Percentiles rank a stretch among this genome's conserved stretches.
Evolutionary conservation across 2,888 invertebrate species (phyloP).

Genomic region (Trachelus tabidus): DNA sequence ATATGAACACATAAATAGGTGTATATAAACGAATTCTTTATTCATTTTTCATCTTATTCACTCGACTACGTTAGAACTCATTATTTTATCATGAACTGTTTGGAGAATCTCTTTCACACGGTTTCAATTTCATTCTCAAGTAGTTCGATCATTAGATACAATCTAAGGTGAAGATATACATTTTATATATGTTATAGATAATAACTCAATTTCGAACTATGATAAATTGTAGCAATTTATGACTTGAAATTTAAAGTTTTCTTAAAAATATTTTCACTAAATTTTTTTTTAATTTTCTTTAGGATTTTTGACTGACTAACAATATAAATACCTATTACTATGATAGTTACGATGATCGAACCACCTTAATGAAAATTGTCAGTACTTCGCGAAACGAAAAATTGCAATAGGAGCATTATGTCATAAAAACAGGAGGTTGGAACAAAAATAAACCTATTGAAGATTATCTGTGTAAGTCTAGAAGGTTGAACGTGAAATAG

Average conservation of each 20-base stretch:
- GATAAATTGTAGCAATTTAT: no score
- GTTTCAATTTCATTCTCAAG: not conserved
- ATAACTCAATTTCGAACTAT: no score
- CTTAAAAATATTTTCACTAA: no score
- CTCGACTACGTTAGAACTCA: no score
- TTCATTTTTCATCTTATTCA: no score
- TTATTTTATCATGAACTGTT: no score
- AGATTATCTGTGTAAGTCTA: conserved; percentile 7
- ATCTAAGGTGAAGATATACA: no score
- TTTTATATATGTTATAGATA: no score
- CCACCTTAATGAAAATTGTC: not conserved
- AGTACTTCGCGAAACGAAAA: not conserved
- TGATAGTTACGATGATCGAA: not conserved
- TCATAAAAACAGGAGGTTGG: no score
- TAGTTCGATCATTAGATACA: no score
- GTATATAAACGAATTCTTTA: not conserved
- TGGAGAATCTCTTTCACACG: not conserved
- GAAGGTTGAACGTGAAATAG: conserved; percentile 9
- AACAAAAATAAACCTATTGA: not conserved
- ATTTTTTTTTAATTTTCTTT: no score
- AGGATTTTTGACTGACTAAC: not conserved
- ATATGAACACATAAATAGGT: not conserved
- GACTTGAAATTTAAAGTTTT: no score
- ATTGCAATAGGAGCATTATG: not conserved
- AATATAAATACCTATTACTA: not conserved